Percentiles rank a stretch among this genome's conserved stretches.
These are phyloP conservation scores for Leptosomus discolor DNA, from an alignment of 2,113 vertebrate species.

Conservation along the genomic window DNA sequence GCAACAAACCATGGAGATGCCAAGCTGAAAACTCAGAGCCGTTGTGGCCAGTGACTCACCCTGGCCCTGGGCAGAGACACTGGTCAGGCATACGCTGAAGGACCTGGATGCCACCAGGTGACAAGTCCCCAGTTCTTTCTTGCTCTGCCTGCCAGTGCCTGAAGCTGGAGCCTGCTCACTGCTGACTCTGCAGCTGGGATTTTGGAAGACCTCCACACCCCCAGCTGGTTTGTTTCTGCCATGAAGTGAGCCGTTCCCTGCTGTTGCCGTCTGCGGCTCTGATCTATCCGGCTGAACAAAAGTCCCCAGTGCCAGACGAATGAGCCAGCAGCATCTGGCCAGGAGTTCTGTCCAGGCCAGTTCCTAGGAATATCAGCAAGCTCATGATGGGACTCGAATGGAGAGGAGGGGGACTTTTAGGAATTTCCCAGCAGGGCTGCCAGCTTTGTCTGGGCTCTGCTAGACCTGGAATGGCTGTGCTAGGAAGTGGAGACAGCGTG, in stretches of 20 bases:
- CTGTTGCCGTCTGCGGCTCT: neutral
- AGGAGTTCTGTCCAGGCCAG: neutral
- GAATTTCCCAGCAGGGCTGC: conserved; percentile 13
- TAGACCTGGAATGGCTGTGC: neutral
- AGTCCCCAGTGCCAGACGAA: neutral
- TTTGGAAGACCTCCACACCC: neutral
- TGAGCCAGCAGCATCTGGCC: neutral
- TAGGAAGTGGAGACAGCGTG: neutral
- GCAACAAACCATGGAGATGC: neutral
- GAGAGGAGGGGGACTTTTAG: neutral
- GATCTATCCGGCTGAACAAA: neutral
- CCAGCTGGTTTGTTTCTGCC: conserved; percentile 9
- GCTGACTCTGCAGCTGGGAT: neutral
- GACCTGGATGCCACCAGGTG: neutral
- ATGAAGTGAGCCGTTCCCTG: neutral
- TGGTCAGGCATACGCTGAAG: neutral
- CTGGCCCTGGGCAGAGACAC: neutral
- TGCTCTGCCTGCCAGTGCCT: neutral
- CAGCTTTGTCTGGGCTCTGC: neutral
- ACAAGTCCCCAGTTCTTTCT: neutral
- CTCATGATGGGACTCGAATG: neutral
- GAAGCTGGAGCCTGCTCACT: neutral
- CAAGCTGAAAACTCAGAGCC: neutral
- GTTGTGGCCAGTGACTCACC: neutral
- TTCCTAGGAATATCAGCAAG: neutral